Base-by-base conservation (phyloP, 2,113 vertebrate genomes). In the Beaufortia kweichowensis region DNA sequence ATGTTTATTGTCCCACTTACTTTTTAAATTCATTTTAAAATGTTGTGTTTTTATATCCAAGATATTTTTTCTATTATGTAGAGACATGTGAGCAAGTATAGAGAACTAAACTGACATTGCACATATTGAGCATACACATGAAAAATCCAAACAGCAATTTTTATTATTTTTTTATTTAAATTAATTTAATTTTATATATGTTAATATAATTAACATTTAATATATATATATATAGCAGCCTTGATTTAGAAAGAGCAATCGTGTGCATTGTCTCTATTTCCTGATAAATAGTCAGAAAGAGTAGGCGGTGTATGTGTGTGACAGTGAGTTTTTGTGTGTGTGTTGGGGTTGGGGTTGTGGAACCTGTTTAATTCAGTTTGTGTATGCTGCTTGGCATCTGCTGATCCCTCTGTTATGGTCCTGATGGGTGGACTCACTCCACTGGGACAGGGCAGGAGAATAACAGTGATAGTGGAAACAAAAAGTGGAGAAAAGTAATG, bases 311-410 rank as follows among this genome's bases (percentile, higher is more conserved):
- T 29, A 23, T 69, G 48, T 55, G 64, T 48, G 48, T 17, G 66
- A 4, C 6, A 35, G 48, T 35, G 65, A 53, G 46, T 53, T 19
- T 67, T 33, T 64, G 2, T 67, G 43, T 50, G 65, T 46, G 4
- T 69, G 66, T 33, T 35, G 19, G 19, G 41, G 46, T 67, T 61
- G 17, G 15, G 15, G 39, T 66, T 1, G 41, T 2, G 23, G 21
- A 43, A 8, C 57, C 50, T 81, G 69, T 81, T 84, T 83, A 67
- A 82, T 82, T 74, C 76, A 68, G 63, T 68, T 28, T 72, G 73
- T 55, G 60, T 78, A 17, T 77, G 50, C 76, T 77, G 76, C 68
- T 63, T 79, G 75, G 61, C 84, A 86, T 83, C 83, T 86, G 82
- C 77, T 82, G 82, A 66, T 73, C 72, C 33, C 31, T 17, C 28